Percentiles rank a stretch among this genome's conserved stretches.
Conservation (phyloP, 2,113 vertebrate genomes). For the Platichthys stellatus region DNA sequence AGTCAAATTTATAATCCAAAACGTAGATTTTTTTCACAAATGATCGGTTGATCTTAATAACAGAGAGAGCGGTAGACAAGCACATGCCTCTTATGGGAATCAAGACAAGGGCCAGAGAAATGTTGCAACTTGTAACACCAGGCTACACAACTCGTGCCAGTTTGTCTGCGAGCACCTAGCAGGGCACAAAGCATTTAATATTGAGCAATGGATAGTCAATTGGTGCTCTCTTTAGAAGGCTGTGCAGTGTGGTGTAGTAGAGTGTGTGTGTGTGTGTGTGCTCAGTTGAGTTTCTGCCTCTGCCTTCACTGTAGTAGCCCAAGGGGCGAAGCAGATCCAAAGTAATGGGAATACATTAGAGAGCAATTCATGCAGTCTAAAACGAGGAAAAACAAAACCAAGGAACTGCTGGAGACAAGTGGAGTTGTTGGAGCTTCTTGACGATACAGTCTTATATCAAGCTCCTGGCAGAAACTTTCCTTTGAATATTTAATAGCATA, state of each 20-base stretch:
- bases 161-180: constrained; percentile 69
- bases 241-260: constrained; percentile 53
- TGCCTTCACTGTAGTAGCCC: constrained; percentile 70
- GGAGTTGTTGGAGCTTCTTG: constrained; percentile 65
- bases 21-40: constrained; percentile 1
- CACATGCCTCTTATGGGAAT: background rate
- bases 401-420: constrained; percentile 73
- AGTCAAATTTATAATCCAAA: constrained; percentile 41
- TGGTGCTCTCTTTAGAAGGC: constrained; percentile 58
- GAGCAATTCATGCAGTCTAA: constrained; percentile 75
- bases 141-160: constrained; percentile 62
- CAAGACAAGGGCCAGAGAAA: constrained; percentile 33
- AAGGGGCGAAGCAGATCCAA: constrained; percentile 76
- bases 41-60: constrained; percentile 15
- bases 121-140: constrained; percentile 53
- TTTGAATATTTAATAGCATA: constrained; percentile 74
- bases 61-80: background rate
- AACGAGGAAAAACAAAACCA: constrained; percentile 74
- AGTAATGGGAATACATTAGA: constrained; percentile 82
- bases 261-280: constrained; percentile 22
- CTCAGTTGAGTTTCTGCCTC: constrained; percentile 54
- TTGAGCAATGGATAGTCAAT: constrained; percentile 77
- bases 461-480: constrained; percentile 72
- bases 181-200: constrained; percentile 73
- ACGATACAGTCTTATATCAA: constrained; percentile 63